These are phyloP conservation scores for Otus sunia DNA, from an alignment of 2,113 vertebrate species.

Conservation along the genomic window DNA sequence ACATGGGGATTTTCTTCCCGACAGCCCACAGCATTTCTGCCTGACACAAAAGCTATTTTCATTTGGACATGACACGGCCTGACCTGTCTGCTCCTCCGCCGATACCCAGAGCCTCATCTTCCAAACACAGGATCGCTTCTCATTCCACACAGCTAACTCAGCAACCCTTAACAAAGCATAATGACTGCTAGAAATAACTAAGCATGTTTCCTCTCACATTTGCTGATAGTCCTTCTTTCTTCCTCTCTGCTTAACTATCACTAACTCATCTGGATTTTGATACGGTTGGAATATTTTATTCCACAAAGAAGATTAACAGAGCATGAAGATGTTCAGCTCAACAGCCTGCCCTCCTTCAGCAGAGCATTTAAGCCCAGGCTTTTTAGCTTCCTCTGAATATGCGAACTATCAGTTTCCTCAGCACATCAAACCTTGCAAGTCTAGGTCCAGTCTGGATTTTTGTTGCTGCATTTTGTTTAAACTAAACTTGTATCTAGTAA, in stretches of 20 bases:
- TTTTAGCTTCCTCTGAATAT: neutral
- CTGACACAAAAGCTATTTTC: neutral
- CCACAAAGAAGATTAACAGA: neutral
- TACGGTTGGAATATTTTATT: neutral
- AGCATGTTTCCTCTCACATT: neutral
- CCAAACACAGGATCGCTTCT: neutral
- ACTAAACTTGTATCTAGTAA: too few species aligned
- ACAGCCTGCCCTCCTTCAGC: neutral
- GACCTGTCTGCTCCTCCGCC: rapidly evolving
- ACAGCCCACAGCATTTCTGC: neutral
- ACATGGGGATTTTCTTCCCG: neutral
- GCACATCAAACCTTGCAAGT: neutral
- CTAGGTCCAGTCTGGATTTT: too few species aligned
- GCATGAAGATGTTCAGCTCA: neutral
- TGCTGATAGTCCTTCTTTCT: neutral
- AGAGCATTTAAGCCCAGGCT: neutral
- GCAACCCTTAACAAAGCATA: neutral
- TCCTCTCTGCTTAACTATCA: neutral
- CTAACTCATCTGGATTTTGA: neutral
- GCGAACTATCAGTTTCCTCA: neutral
- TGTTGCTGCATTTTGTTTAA: neutral
- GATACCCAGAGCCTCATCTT: neutral
- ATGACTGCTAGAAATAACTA: neutral
- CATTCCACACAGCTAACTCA: rapidly evolving
- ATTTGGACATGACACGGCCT: neutral